Evolutionary conservation across 2,113 vertebrate genomes (phyloP).

Genomic region (Pygoscelis antarcticus): DNA sequence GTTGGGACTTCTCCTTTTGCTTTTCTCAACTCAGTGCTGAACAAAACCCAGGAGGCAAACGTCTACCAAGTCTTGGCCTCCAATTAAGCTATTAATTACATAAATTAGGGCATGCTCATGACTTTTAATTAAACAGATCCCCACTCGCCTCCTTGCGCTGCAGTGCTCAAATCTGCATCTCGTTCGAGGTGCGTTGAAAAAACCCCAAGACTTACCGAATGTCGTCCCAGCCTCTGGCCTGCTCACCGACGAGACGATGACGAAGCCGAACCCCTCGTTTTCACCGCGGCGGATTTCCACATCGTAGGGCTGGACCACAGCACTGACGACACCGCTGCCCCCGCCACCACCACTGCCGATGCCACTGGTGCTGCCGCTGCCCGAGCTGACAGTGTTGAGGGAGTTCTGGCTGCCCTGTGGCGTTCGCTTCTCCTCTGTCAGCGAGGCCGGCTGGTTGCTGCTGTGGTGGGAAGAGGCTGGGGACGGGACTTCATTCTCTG

Average conservation of each 20-base stretch:
- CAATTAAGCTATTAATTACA: not conserved
- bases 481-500: slow-evolving; percentile 92
- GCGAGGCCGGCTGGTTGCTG: slow-evolving; percentile 92
- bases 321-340: slow-evolving; percentile 83
- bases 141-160: not conserved
- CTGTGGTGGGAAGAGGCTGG: slow-evolving; percentile 98
- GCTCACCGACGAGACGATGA: slow-evolving; percentile 97
- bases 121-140: not conserved
- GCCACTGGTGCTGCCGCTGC: slow-evolving; percentile 95
- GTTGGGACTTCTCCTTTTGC: not conserved
- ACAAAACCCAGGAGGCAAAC: slow-evolving; percentile 24
- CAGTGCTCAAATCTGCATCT: not conserved
- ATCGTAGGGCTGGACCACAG: slow-evolving; percentile 89
- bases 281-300: slow-evolving; percentile 95
- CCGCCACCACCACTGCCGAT: slow-evolving; percentile 87
- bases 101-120: not conserved
- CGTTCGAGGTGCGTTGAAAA: rapidly evolving
- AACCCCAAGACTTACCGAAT: slow-evolving; percentile 83
- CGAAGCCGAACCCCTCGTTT: slow-evolving; percentile 96
- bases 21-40: not conserved
- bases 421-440: slow-evolving; percentile 93
- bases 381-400: slow-evolving; percentile 95
- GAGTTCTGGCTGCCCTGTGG: slow-evolving; percentile 98
- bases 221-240: slow-evolving; percentile 93
- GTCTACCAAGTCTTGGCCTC: not conserved